Percentiles rank a stretch among this genome's conserved stretches.
phyloP scores from a whole-genome alignment of 2,888 invertebrate genomes.

The Habroteleia sp. region DNA sequence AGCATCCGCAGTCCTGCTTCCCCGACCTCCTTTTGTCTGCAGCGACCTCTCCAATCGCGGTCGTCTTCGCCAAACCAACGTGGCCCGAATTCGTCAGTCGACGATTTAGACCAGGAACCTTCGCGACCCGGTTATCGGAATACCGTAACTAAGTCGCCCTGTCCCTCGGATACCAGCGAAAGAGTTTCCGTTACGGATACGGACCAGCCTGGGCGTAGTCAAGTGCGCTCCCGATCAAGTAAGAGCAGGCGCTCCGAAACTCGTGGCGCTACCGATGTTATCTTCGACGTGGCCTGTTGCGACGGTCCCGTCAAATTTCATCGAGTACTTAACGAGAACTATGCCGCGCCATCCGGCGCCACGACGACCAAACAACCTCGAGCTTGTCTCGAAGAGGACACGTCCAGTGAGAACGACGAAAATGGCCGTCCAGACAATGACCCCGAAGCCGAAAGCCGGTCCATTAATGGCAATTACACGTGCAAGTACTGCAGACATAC shows the following conservation, averaged over 20 bases:
- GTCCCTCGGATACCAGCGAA: slow-evolving; percentile 65
- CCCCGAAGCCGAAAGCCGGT: slow-evolving; percentile 60
- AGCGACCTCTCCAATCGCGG: slow-evolving; percentile 26
- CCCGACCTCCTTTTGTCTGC: slow-evolving; percentile 22
- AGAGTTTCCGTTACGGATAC: slow-evolving; percentile 63
- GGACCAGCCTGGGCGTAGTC: slow-evolving; percentile 38
- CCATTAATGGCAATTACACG: slow-evolving; percentile 82
- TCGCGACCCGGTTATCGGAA: not conserved
- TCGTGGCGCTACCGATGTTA: slow-evolving; percentile 80
- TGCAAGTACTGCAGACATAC: slow-evolving; percentile 90
- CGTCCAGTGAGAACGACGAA: slow-evolving; percentile 71
- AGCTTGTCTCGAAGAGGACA: slow-evolving; percentile 58
- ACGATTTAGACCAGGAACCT: slow-evolving; percentile 1
- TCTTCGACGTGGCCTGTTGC: slow-evolving; percentile 94
- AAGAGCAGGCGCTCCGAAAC: slow-evolving; percentile 26
- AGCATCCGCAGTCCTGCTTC: slow-evolving; percentile 26
- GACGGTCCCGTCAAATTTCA: slow-evolving; percentile 95
- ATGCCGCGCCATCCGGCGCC: slow-evolving; percentile 77
- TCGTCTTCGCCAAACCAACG: slow-evolving; percentile 15
- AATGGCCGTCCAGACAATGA: slow-evolving; percentile 73
- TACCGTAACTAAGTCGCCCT: slow-evolving; percentile 55
- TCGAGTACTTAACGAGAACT: slow-evolving; percentile 91
- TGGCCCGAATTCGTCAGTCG: slow-evolving; percentile 16
- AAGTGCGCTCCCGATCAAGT: slow-evolving; percentile 35
- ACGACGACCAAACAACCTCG: slow-evolving; percentile 4